A percentile compares a stretch with the other conserved stretches of the same genome.
phyloP scores from a whole-genome alignment of 2,797 vertebrate genomes.

The Channallabes apus region DNA sequence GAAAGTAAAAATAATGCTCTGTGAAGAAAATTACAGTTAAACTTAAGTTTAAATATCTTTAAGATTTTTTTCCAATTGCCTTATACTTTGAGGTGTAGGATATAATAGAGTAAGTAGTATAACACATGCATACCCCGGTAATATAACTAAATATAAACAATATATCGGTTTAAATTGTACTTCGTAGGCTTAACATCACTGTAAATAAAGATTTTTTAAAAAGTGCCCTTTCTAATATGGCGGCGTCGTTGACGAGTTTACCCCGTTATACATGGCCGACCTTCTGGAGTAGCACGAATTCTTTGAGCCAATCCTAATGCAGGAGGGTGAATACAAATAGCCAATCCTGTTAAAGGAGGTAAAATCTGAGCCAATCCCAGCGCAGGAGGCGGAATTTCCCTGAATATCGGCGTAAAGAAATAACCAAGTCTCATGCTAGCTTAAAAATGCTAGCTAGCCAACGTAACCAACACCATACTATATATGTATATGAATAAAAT shows the following conservation, averaged over 20 bases:
- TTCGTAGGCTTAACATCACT: not conserved
- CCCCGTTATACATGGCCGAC: not conserved
- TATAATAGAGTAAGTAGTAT: not conserved
- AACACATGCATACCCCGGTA: not conserved
- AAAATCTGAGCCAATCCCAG: not conserved
- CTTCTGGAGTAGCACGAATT: no score
- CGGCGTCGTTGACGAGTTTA: not conserved
- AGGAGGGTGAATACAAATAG: not conserved
- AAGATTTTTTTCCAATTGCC: no score
- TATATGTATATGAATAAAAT: not conserved
- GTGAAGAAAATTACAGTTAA: not conserved
- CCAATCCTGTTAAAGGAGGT: not conserved
- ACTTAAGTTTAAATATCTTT: not conserved
- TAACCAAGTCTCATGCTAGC: constrained; percentile 12
- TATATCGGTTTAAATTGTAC: not conserved
- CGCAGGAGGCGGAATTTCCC: constrained; percentile 8
- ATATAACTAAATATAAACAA: not conserved
- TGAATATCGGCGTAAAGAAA: constrained; percentile 25
- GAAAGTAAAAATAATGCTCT: not conserved
- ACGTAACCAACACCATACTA: not conserved
- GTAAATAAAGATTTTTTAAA: not conserved
- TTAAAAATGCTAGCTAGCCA: not conserved
- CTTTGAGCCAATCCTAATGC: not conserved
- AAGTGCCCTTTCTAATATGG: not conserved
- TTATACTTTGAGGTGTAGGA: not conserved